Percentiles rank a stretch among this genome's conserved stretches.
Evolutionary conservation across 2,888 invertebrate species (phyloP).

Genomic region (Microctonus brassicae): DNA sequence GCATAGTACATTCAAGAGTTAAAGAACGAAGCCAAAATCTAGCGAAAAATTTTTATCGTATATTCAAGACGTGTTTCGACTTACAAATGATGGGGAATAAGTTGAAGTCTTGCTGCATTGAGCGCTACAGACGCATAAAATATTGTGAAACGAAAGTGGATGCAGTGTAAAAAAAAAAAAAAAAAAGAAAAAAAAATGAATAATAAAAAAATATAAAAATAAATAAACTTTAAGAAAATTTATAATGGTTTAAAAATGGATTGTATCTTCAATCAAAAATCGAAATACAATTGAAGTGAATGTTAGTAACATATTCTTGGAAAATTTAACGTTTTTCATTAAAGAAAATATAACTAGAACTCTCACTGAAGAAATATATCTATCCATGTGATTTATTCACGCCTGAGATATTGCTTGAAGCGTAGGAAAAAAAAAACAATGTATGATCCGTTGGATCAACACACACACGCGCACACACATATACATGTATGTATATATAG

Average conservation of each 20-base stretch:
- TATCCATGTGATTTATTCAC: neutral
- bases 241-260: too few relatives aligned
- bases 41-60: slow-evolving; percentile 65
- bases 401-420: slow-evolving; percentile 6
- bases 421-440: neutral
- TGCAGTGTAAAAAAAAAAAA: neutral
- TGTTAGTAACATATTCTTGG: too few relatives aligned
- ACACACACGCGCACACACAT: neutral
- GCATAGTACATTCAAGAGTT: slow-evolving; percentile 28
- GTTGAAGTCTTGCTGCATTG: slow-evolving; percentile 6
- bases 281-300: too few relatives aligned
- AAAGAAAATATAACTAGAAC: neutral
- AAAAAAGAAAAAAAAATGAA: neutral
- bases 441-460: neutral
- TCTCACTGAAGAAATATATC: neutral
- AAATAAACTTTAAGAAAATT: too few relatives aligned
- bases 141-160: slow-evolving; percentile 12
- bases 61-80: slow-evolving; percentile 66
- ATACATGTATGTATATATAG: neutral
- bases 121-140: neutral
- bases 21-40: slow-evolving; percentile 52
- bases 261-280: too few relatives aligned
- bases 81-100: slow-evolving; percentile 48
- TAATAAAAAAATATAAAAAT: too few relatives aligned
- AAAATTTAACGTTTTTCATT: too few relatives aligned